Evolutionary conservation across 2,797 vertebrate species (phyloP).

Genomic region (Tangara arthus): DNA sequence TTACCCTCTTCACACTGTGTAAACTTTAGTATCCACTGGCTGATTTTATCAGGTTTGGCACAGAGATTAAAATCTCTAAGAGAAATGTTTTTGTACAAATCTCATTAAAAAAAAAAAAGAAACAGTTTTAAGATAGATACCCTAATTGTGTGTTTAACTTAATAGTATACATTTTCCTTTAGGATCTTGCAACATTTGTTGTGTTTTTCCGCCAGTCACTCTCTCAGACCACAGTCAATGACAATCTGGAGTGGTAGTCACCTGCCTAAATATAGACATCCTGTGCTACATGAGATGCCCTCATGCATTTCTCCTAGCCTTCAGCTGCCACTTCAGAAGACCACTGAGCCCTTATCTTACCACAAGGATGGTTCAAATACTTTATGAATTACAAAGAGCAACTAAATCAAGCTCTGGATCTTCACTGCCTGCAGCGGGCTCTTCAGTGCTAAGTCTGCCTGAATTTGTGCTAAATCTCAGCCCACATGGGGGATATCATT

Average conservation of each 20-base stretch:
- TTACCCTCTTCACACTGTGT: neutral
- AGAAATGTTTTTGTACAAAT: neutral
- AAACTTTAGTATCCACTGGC: neutral
- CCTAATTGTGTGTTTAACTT: neutral
- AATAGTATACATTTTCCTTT: neutral
- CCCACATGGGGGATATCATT: neutral
- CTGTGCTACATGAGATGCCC: neutral
- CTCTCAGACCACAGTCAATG: neutral
- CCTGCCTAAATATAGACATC: neutral
- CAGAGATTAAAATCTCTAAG: neutral
- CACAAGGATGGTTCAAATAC: neutral
- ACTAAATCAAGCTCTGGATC: slow-evolving; percentile 11
- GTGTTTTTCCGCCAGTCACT: neutral
- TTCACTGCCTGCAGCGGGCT: neutral
- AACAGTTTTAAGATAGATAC: neutral
- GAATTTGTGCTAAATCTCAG: neutral
- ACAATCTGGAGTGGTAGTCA: neutral
- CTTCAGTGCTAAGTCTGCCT: neutral
- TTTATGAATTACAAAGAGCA: slow-evolving; percentile 17
- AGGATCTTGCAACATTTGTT: neutral
- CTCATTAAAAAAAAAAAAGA: neutral
- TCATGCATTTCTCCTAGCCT: neutral
- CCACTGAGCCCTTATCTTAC: neutral
- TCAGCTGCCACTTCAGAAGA: slow-evolving; percentile 26
- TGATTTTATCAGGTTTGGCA: neutral